Evolutionary conservation across 2,888 invertebrate genomes (phyloP).

Genomic region (Ctenicera cuprea): DNA sequence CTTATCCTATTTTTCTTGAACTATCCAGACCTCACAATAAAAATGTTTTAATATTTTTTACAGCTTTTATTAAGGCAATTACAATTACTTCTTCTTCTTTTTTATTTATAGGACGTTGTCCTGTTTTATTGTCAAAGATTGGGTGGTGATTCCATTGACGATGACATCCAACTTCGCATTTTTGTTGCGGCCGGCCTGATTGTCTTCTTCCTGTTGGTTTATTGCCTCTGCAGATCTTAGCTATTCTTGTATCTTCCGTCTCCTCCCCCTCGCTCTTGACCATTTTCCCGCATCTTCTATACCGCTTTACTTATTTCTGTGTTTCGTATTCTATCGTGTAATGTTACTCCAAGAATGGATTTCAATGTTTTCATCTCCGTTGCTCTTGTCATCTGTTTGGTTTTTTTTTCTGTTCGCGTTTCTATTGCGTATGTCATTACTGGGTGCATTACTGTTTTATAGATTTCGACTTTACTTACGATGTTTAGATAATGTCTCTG

Average conservation of each 20-base stretch:
- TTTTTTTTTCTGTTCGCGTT: slow-evolving; percentile 1
- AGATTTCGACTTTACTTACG: not conserved
- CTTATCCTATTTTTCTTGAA: too few relatives aligned
- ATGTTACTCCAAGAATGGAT: slow-evolving; percentile 1
- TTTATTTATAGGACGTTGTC: too few relatives aligned
- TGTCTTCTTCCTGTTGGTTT: too few relatives aligned
- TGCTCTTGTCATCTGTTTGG: not conserved
- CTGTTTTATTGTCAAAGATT: too few relatives aligned
- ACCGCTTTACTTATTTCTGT: slow-evolving; percentile 20
- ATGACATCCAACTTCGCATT: too few relatives aligned
- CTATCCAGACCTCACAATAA: too few relatives aligned
- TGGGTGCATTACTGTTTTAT: not conserved
- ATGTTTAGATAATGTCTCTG: not conserved
- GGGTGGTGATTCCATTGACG: too few relatives aligned
- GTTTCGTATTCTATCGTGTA: not conserved
- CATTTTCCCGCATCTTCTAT: slow-evolving; percentile 8
- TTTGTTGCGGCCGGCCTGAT: too few relatives aligned
- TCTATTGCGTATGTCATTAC: not conserved
- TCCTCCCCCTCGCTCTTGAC: not conserved
- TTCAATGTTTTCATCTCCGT: slow-evolving; percentile 15
- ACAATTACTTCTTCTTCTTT: too few relatives aligned
- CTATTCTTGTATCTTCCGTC: slow-evolving; percentile 13
- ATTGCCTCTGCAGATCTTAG: slow-evolving; percentile 2
- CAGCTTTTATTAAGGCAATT: too few relatives aligned
- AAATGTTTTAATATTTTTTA: too few relatives aligned